phyloP scores from a whole-genome alignment of 1,140 invertebrate genomes.

The Portunus trituberculatus region DNA sequence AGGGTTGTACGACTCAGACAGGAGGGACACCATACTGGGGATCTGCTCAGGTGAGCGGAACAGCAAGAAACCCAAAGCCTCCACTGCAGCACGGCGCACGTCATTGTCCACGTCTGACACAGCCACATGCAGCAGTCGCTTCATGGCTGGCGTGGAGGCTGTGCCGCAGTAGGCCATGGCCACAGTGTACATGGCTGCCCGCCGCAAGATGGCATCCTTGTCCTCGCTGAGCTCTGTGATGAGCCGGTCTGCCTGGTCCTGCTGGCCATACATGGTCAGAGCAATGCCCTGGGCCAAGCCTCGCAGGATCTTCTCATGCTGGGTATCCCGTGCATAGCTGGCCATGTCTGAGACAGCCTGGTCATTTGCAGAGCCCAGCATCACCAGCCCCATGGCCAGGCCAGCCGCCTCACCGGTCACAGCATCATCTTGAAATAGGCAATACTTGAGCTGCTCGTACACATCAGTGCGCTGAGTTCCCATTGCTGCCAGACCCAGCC shows the following conservation, averaged over 20 bases:
- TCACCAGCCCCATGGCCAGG: slow-evolving; percentile 98
- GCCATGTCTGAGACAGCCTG: slow-evolving; percentile 97
- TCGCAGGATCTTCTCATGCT: slow-evolving; percentile 98
- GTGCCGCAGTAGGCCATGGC: slow-evolving; percentile 99
- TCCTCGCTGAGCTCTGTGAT: slow-evolving; percentile 90
- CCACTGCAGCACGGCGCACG: slow-evolving; percentile 97
- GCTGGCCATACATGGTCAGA: slow-evolving; percentile 96
- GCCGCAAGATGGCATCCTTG: slow-evolving; percentile 82
- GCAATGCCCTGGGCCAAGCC: slow-evolving; percentile 87
- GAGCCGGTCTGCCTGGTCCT: slow-evolving; percentile 97
- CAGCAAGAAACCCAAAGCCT: slow-evolving; percentile 96
- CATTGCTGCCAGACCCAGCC: slow-evolving; percentile 98
- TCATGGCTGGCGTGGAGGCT: slow-evolving; percentile 94
- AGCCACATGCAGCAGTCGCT: slow-evolving; percentile 96
- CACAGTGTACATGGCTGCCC: slow-evolving; percentile 98
- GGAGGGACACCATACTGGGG: slow-evolving; percentile 95
- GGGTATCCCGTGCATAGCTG: slow-evolving; percentile 93
- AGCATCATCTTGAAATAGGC: slow-evolving; percentile 99
- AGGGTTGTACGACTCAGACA: slow-evolving; percentile 99
- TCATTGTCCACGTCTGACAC: slow-evolving; percentile 99
- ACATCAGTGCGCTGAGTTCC: slow-evolving; percentile 96
- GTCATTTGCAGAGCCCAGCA: slow-evolving; percentile 94
- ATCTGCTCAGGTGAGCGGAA: slow-evolving; percentile 98
- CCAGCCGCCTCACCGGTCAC: slow-evolving; percentile 99
- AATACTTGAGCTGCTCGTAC: slow-evolving; percentile 97